Percentiles rank a stretch among this genome's conserved stretches.
Conservation (phyloP, 1,140 invertebrate genomes). For the Andrena cerasifolii region DNA sequence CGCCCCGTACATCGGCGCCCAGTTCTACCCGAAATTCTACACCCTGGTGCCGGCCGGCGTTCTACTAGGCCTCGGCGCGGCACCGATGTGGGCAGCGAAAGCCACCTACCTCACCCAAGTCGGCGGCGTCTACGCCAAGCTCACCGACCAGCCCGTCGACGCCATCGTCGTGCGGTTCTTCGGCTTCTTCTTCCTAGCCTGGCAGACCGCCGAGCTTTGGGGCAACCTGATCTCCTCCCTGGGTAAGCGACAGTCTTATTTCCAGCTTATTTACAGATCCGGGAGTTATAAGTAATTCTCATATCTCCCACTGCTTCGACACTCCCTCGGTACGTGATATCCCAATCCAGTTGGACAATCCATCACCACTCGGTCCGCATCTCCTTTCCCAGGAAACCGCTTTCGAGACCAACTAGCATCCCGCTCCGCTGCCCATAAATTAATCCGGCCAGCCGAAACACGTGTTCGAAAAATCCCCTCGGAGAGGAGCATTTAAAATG, state of each 20-base stretch:
- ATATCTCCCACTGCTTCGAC: too few species aligned
- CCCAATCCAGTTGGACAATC: too few species aligned
- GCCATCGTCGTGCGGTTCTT: constrained; percentile 97
- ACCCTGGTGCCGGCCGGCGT: constrained; percentile 96
- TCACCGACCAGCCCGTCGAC: constrained; percentile 93
- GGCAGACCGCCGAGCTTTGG: constrained; percentile 97
- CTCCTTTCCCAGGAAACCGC: too few species aligned
- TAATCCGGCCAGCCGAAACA: background rate
- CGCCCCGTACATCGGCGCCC: constrained; percentile 95
- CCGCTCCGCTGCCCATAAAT: background rate
- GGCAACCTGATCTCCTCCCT: constrained; percentile 98
- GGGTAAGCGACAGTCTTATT: constrained; percentile 83
- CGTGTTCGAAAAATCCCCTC: background rate
- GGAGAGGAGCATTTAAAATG: constrained; percentile 18
- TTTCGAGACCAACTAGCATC: too few species aligned
- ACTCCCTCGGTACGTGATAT: too few species aligned
- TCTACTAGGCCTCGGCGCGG: constrained; percentile 93
- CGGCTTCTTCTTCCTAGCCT: constrained; percentile 98
- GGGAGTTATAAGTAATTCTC: too few species aligned
- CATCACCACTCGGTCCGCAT: too few species aligned
- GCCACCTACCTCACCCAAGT: constrained; percentile 97
- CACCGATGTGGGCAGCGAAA: constrained; percentile 98
- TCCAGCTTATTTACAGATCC: background rate
- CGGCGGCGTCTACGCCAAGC: constrained; percentile 93
- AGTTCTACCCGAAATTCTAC: constrained; percentile 95